Base-by-base conservation (phyloP, 1,140 invertebrate species). In the Pemphigus obesinymphae region DNA sequence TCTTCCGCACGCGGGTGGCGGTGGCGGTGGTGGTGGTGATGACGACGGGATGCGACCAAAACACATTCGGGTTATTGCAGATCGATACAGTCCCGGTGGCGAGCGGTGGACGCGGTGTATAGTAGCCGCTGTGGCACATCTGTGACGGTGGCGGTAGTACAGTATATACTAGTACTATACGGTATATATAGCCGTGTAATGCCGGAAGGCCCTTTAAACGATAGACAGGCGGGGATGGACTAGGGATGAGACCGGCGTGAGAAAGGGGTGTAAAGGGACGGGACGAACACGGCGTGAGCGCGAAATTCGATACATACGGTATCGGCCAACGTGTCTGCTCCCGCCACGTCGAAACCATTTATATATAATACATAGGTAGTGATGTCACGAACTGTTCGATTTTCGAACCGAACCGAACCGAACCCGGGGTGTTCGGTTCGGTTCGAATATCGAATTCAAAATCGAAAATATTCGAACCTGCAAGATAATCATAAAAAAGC, bases 61-160 rank as follows among this genome's bases (percentile, higher is more conserved):
- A 80, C 37, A 45, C 76, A 80, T 80, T 80, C 40, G 53, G 76
- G 34, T 80, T 80, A 80, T 80, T 80, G 55, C 76, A 80, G 55
- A 80, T 80, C 76, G 76, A 80, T 80, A 80, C 55, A 43, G 34
- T 40, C 50, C 34, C 13, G 34, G 31, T n/a, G 50, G 48, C 31
- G 10, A n/a, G 50, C 13, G 50, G 72, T n/a, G n/a, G n/a, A 23
- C n/a, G 48, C 20, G 15, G 50, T 37, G 37, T 13, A n/a, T 55
- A 31, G n/a, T 37, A 20, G 48, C 45, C 29, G 26, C 58, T 55
- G 73, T 40, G 50, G 73, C 73, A 76, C 73, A 76, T 61, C 76
- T 80, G 76, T 45, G 76, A 61, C 55, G 55, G 10, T 7, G n/a
- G 20, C 29, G n/a, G 8, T 29, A 20, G 6, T 13, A 15, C 45